phyloP scores from a whole-genome alignment of 2,797 vertebrate genomes.

The Chrysocyon brachyurus region DNA sequence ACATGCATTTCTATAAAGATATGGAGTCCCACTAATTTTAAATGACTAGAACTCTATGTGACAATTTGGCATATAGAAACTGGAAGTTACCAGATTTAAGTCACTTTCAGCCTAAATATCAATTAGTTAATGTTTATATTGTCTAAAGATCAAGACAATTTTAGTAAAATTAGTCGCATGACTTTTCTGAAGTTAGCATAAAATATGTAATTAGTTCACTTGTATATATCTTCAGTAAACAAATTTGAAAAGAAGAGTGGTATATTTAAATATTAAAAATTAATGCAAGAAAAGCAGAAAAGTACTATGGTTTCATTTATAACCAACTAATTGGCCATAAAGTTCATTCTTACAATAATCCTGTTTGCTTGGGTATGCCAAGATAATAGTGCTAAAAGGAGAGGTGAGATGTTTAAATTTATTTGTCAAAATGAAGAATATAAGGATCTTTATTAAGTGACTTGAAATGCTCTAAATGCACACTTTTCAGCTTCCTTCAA shows the following conservation, averaged over 20 bases:
- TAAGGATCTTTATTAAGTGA: not conserved
- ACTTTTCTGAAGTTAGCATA: slow-evolving; percentile 33
- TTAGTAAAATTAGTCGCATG: not conserved
- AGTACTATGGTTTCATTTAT: slow-evolving; percentile 43
- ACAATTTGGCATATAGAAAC: not conserved
- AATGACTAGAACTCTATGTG: not conserved
- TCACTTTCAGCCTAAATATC: not conserved
- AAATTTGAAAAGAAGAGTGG: not conserved
- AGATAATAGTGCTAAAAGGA: not conserved
- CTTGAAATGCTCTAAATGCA: not conserved
- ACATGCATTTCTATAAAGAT: not conserved
- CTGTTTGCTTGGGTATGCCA: slow-evolving; percentile 33
- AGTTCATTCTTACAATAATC: slow-evolving; percentile 67
- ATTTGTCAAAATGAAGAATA: slow-evolving; percentile 57
- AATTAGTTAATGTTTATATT: not conserved
- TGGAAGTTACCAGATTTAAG: not conserved
- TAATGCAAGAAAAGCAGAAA: slow-evolving; percentile 41
- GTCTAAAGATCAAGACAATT: not conserved
- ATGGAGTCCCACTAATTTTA: not conserved
- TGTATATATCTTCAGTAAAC: slow-evolving; percentile 15
- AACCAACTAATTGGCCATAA: slow-evolving; percentile 64
- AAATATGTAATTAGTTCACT: not conserved
- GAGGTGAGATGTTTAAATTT: slow-evolving; percentile 47
- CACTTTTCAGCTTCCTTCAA: slow-evolving; percentile 62
- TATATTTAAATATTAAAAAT: slow-evolving; percentile 4